Base-by-base conservation (phyloP, 2,888 invertebrate genomes). In the Drosophila macrospina region DNA sequence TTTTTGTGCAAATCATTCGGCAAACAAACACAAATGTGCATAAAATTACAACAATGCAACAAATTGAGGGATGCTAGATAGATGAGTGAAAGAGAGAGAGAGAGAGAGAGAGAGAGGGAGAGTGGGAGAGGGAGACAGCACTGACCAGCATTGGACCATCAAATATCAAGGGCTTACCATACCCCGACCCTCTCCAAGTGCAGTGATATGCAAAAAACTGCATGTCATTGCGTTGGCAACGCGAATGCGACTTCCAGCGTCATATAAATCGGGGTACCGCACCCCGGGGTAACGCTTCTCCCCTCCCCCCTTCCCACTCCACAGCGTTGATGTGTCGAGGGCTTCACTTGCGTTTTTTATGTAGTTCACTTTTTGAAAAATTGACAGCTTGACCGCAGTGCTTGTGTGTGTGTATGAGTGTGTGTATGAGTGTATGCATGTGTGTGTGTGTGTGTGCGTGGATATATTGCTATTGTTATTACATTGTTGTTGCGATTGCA, bases 321-420 rank as follows among this genome's bases (percentile, higher is more conserved):
- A n/a, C n/a, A n/a, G n/a, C 8, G 44, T 30, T 13, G 32, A 30
- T 20, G 13, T 13, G 50, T 42, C 34, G 71, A 59, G 69, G 79
- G 72, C 60, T 73, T 75, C 65, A 62, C 55, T 66, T 68, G 56
- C 13, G 56, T 71, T 72, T 82, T 80, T 80, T 73, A 86, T 86
- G 72, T 84, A 81, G 81, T 87, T 80, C 79, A 78, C 70, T 87
- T 83, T 82, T 75, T 81, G 73, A 85, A 84, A 79, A 80, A 85
- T 87, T 89, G 90, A 87, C 90, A 89, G 89, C 86, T 90, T 90
- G 90, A 90, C 89, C 90, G 81, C 90, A 88, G 88, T 69, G 67
- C 65, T 60, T 60, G 28, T 6, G 8, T 28, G 5, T 78, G 24
- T 20, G 15, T 36, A 24, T 30, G 45, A 24, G 28, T 6, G 28